Conservation (phyloP, 2,888 invertebrate species). For the Papilio demoleus region DNA sequence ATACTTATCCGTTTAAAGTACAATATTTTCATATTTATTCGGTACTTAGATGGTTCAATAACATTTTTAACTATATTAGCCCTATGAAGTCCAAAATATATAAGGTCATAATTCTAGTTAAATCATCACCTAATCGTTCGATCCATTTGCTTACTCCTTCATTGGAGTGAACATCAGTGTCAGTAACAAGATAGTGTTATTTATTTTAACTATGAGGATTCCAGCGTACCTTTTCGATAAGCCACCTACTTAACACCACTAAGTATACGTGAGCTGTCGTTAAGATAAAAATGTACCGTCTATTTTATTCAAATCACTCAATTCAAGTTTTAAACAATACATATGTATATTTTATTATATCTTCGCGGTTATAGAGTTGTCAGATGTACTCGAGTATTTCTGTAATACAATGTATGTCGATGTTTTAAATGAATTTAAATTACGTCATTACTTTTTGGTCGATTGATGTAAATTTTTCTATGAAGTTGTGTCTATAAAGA, state of each 20-base stretch:
- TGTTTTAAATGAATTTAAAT: conserved; percentile 69
- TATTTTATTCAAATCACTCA: conserved; percentile 50
- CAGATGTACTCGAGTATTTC: conserved; percentile 37
- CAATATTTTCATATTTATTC: no score
- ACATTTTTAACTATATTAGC: no score
- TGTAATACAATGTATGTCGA: conserved; percentile 45
- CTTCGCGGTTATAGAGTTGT: conserved; percentile 40
- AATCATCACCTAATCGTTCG: neutral
- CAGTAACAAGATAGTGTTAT: conserved; percentile 15
- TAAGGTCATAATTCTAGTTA: neutral
- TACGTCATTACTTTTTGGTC: conserved; percentile 69
- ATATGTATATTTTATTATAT: conserved; percentile 42
- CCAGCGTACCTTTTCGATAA: conserved; percentile 27
- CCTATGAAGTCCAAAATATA: no score
- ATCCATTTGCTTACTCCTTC: conserved; percentile 14
- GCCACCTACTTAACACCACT: conserved; percentile 30
- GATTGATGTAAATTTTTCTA: conserved; percentile 46
- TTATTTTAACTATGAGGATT: conserved; percentile 17
- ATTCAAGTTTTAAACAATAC: conserved; percentile 46
- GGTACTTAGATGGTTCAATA: no score
- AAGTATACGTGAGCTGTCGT: conserved; percentile 25
- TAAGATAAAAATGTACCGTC: conserved; percentile 36
- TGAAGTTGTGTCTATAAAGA: conserved; percentile 52
- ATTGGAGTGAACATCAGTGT: conserved; percentile 19
- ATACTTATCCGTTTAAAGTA: neutral